A percentile compares a stretch with the other conserved stretches of the same genome.
These are phyloP conservation scores for Cartodere bifasciata DNA, from an alignment of 2,888 invertebrate species.

Conservation along the genomic window DNA sequence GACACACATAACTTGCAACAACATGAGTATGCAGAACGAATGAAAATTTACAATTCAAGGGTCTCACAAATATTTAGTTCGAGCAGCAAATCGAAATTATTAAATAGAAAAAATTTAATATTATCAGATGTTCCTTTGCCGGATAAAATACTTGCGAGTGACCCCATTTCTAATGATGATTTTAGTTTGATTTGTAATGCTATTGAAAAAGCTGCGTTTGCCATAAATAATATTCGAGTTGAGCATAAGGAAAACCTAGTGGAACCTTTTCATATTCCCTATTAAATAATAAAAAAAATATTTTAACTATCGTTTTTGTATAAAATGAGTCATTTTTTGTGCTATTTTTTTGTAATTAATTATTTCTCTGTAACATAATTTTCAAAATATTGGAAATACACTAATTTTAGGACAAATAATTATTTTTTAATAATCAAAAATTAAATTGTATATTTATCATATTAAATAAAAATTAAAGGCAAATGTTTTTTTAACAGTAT, in stretches of 20 bases:
- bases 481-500: too few relatives aligned
- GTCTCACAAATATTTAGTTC: slow-evolving; percentile 41
- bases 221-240: slow-evolving; percentile 67
- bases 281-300: too few relatives aligned
- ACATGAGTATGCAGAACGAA: slow-evolving; percentile 75
- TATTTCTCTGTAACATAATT: too few relatives aligned
- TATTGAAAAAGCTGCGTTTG: slow-evolving; percentile 57
- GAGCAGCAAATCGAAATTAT: slow-evolving; percentile 31
- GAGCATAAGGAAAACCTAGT: slow-evolving; percentile 83
- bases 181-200: slow-evolving; percentile 54
- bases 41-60: slow-evolving; percentile 53
- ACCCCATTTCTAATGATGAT: slow-evolving; percentile 49
- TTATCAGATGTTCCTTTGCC: slow-evolving; percentile 64
- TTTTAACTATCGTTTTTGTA: too few relatives aligned
- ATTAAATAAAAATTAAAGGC: too few relatives aligned
- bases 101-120: slow-evolving; percentile 38
- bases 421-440: too few relatives aligned
- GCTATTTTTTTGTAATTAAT: too few relatives aligned
- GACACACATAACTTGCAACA: slow-evolving; percentile 81
- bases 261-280: slow-evolving; percentile 74
- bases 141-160: slow-evolving; percentile 51
- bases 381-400: too few relatives aligned
- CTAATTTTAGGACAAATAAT: too few relatives aligned
- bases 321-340: too few relatives aligned
- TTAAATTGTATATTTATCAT: too few relatives aligned